phyloP scores from a whole-genome alignment of 2,113 vertebrate genomes.

The Glaucidium brasilianum region DNA sequence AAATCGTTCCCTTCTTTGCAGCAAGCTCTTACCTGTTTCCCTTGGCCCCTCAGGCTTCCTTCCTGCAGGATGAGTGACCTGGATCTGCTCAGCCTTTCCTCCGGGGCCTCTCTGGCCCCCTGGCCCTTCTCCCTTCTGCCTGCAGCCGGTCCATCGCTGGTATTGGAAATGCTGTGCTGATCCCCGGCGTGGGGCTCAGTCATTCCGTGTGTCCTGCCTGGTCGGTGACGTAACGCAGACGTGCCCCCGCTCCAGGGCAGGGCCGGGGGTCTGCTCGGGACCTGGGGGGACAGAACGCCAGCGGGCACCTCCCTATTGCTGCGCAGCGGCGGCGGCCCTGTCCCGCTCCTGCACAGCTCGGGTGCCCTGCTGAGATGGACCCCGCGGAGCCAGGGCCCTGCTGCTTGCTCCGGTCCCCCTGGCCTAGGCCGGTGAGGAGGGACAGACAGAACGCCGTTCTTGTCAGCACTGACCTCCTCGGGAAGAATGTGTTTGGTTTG shows the following conservation, averaged over 20 bases:
- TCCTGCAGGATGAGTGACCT: background rate
- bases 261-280: background rate
- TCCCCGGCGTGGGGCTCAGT: accelerated
- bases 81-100: background rate
- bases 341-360: background rate
- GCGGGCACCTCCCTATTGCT: background rate
- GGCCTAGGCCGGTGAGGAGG: background rate
- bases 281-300: background rate
- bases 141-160: background rate
- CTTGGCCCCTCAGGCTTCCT: background rate
- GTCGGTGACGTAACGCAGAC: background rate
- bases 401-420: background rate
- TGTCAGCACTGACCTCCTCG: background rate
- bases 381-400: background rate
- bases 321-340: background rate
- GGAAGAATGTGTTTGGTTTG: background rate
- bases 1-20: background rate
- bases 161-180: background rate
- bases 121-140: background rate
- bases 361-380: background rate
- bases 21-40: background rate
- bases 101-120: background rate
- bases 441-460: background rate
- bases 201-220: too few relatives aligned
- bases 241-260: background rate